phyloP scores from a whole-genome alignment of 2,888 invertebrate species.

The Alcis repandata region DNA sequence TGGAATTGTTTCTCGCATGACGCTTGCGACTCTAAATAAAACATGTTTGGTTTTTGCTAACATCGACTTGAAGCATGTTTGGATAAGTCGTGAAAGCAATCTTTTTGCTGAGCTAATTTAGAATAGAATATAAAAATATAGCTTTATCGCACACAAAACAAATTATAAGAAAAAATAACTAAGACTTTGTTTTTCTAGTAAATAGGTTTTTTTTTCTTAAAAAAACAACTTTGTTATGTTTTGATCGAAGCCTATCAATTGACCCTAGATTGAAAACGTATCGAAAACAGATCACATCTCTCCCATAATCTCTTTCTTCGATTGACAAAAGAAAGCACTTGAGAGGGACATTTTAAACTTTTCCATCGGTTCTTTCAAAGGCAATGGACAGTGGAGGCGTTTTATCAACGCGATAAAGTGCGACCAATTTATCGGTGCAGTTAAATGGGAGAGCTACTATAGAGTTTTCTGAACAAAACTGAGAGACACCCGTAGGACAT shows the following conservation, averaged over 20 bases:
- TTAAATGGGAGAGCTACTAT: neutral
- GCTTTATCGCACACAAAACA: too few relatives aligned
- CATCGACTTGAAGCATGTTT: neutral
- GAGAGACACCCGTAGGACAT: neutral
- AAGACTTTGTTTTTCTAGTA: too few relatives aligned
- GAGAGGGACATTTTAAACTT: conserved; percentile 74
- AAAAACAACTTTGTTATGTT: neutral
- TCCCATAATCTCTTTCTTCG: conserved; percentile 28
- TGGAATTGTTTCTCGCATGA: conserved; percentile 69
- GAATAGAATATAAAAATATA: too few relatives aligned
- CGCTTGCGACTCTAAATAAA: conserved; percentile 22
- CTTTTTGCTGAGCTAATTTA: neutral
- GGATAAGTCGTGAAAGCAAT: neutral
- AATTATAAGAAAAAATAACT: too few relatives aligned
- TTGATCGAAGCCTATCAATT: neutral
- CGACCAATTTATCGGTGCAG: neutral
- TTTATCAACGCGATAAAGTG: conserved; percentile 72
- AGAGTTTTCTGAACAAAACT: neutral
- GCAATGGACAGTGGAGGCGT: conserved; percentile 71
- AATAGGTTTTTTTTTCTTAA: neutral
- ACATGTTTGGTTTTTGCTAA: conserved; percentile 13
- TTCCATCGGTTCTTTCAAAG: conserved; percentile 66
- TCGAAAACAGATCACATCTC: conserved; percentile 37
- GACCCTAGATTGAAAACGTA: conserved; percentile 23
- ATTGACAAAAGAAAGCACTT: conserved; percentile 50